These are phyloP conservation scores for Nasonovia ribisnigri DNA, from an alignment of 2,888 invertebrate genomes.

Conservation along the genomic window DNA sequence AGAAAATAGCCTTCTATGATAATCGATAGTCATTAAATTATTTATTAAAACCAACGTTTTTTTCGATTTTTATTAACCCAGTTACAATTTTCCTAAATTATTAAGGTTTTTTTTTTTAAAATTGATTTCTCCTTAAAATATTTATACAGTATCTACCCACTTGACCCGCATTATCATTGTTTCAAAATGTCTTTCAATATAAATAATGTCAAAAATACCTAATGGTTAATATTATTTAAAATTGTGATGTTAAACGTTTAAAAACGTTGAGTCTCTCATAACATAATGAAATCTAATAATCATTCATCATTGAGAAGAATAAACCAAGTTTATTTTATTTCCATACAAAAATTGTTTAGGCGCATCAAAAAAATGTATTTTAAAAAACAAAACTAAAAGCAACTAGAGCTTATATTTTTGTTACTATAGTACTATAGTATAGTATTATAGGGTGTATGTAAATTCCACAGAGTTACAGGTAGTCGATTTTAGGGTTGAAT, in stretches of 20 bases:
- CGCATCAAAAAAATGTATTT: not conserved
- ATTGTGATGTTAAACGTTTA: not conserved
- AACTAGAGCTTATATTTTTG: not conserved
- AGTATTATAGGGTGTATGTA: no score
- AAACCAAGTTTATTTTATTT: slow-evolving; percentile 1
- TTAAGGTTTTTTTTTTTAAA: not conserved
- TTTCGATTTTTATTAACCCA: not conserved
- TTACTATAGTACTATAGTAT: no score
- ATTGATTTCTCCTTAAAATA: no score
- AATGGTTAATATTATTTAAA: not conserved
- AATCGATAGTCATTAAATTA: not conserved
- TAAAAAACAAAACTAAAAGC: not conserved
- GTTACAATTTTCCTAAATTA: not conserved
- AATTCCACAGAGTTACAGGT: no score
- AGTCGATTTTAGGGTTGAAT: no score
- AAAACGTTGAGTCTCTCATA: not conserved
- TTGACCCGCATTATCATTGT: not conserved
- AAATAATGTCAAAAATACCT: not conserved
- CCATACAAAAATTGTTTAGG: not conserved
- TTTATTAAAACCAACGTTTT: not conserved
- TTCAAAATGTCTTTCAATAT: not conserved
- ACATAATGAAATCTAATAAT: not conserved
- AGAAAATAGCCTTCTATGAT: not conserved
- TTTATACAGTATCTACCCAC: not conserved
- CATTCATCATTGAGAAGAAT: not conserved